Conservation (phyloP, 2,113 vertebrate genomes). For the Halichoerus grypus region DNA sequence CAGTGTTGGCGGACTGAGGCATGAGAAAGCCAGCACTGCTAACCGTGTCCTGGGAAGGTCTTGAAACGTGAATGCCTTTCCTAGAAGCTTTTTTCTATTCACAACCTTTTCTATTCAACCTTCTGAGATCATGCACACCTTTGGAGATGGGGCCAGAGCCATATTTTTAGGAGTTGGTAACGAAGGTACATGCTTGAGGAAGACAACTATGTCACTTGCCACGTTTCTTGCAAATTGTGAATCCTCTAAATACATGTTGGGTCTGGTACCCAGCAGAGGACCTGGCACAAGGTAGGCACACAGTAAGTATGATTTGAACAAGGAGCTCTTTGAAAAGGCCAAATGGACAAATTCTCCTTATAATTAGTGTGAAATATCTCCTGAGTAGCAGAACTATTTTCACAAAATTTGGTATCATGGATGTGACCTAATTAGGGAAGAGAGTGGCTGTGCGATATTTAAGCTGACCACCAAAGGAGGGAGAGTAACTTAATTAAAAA, state of each 20-base stretch:
- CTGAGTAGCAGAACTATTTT: constrained; percentile 7
- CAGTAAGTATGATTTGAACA: background rate
- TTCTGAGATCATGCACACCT: background rate
- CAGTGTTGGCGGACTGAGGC: background rate
- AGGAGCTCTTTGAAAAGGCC: background rate
- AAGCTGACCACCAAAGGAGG: background rate
- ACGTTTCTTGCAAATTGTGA: background rate
- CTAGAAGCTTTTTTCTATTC: background rate
- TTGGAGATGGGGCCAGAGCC: background rate
- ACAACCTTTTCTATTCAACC: background rate
- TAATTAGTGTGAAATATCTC: constrained; percentile 17
- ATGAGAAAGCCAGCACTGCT: background rate
- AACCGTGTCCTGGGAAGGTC: background rate
- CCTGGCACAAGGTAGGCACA: background rate
- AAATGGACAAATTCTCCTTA: background rate
- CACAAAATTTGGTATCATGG: constrained; percentile 15
- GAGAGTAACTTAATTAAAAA: constrained; percentile 19
- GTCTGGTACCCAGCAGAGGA: background rate
- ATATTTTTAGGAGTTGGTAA: background rate
- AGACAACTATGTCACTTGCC: background rate
- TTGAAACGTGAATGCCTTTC: background rate
- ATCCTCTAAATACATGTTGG: background rate
- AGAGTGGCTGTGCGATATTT: background rate
- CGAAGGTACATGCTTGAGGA: background rate
- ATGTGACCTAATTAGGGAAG: constrained; percentile 26